Percentiles rank a stretch among this genome's conserved stretches.
phyloP scores from a whole-genome alignment of 2,888 invertebrate species.

The Noctua comes region DNA sequence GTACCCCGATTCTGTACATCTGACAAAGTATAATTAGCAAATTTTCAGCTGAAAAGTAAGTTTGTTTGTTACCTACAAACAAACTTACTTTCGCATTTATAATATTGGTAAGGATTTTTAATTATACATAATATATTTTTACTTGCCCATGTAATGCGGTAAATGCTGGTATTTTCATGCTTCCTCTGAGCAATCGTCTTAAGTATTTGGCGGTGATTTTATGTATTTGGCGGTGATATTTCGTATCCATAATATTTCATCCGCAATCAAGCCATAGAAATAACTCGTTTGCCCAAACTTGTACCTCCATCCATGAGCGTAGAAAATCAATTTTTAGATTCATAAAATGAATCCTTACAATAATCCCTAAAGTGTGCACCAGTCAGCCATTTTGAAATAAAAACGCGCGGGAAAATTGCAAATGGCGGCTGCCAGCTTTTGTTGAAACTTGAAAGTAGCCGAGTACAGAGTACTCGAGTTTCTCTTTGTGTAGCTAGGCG shows the following conservation, averaged over 20 bases:
- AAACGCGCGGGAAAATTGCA: constrained; percentile 55
- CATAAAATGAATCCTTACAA: constrained; percentile 32
- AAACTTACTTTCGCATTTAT: no score
- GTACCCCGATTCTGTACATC: no score
- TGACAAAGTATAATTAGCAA: no score
- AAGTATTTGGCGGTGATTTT: no score
- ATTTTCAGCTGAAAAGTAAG: no score
- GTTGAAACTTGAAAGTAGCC: constrained; percentile 20
- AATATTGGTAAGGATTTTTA: no score
- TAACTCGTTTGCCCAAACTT: neutral
- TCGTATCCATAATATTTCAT: neutral
- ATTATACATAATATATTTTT: neutral
- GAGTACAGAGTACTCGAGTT: constrained; percentile 38
- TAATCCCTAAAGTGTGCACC: constrained; percentile 13
- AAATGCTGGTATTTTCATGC: neutral
- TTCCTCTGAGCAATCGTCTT: neutral
- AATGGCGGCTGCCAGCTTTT: constrained; percentile 57
- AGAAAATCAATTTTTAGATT: constrained; percentile 9
- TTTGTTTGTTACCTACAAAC: no score
- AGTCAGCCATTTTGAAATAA: constrained; percentile 50
- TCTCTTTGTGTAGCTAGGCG: constrained; percentile 42
- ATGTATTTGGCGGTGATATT: no score
- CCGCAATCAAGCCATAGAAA: neutral
- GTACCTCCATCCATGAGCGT: neutral
- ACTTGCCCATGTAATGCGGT: neutral